Base-by-base conservation (phyloP, 2,113 vertebrate species). In the Nannobrachium achirus region DNA sequence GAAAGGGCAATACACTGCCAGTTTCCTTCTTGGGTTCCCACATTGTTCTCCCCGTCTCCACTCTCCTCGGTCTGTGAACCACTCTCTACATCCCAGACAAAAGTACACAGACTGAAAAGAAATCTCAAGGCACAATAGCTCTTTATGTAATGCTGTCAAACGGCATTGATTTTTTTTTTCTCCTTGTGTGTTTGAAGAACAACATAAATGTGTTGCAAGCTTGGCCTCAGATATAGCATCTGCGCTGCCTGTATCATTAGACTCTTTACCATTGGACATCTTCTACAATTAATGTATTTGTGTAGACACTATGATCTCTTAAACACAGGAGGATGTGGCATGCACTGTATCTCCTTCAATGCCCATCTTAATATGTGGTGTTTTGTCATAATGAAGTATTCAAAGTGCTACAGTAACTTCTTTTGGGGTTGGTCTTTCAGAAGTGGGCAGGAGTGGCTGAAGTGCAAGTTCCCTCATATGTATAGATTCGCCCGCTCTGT, bases 121-220 rank as follows among this genome's bases (percentile, higher is more conserved):
- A 84, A 84, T 83, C 78, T 80, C 78, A 63, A 77, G 74, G 65
- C 85, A 88, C 83, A 88, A 89, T 89, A 61, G 83, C 83, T 78
- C 86, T 91, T 90, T 88, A 87, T 89, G 82, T 87, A 82, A 82
- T 56, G 85, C 86, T 85, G 83, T 82, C 87, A 87, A 81, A 82
- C 67, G 73, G 75, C 76, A 88, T 89, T 86, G 89, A 87, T 87
- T 86, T 80, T 78, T 70, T 78, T 70, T 67, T 56, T 45, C 8
- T 25, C 48, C 40, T 57, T 53, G 63, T 87, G 79, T 79, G 73
- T 83, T 88, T 89, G 87, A 88, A 84, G 87, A 83, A 86, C 86
- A 87, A 86, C 80, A 78, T 81, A 25, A 78, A 87, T 88, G 81
- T 73, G 68, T 79, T 83, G 85, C 85, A 78, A 63, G 83, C 82